Conservation (phyloP, 1,140 invertebrate species). For the Bombus balteatus region DNA sequence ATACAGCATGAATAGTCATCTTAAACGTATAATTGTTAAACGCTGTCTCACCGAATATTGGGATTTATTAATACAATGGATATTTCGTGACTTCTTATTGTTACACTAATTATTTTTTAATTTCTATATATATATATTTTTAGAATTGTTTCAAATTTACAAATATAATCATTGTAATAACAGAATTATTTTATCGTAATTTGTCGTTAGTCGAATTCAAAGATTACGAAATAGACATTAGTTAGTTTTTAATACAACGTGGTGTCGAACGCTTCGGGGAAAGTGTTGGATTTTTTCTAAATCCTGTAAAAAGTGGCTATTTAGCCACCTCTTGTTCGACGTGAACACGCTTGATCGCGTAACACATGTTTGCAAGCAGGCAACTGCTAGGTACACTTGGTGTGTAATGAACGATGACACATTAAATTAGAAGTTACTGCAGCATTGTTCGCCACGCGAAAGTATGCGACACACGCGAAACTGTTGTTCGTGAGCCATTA, state of each 20-base stretch:
- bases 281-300: not conserved
- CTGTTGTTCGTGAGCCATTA: constrained; percentile 24
- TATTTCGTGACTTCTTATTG: too few relatives aligned
- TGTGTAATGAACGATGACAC: constrained; percentile 40
- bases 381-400: constrained; percentile 6
- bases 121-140: too few relatives aligned
- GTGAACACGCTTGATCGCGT: not conserved
- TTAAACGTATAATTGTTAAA: too few relatives aligned
- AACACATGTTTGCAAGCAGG: constrained; percentile 3
- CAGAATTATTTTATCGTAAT: too few relatives aligned
- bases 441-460: constrained; percentile 38
- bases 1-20: too few relatives aligned
- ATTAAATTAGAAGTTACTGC: constrained; percentile 49
- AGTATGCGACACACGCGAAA: constrained; percentile 36
- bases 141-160: too few relatives aligned
- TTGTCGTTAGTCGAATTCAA: too few relatives aligned
- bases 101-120: too few relatives aligned
- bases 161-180: too few relatives aligned
- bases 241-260: not conserved
- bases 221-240: not conserved
- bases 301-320: not conserved
- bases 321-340: not conserved
- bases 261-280: not conserved
- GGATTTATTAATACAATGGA: too few relatives aligned
- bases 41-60: rapidly evolving